Conservation (phyloP, 2,113 vertebrate genomes). For the Spea multiplicata region DNA sequence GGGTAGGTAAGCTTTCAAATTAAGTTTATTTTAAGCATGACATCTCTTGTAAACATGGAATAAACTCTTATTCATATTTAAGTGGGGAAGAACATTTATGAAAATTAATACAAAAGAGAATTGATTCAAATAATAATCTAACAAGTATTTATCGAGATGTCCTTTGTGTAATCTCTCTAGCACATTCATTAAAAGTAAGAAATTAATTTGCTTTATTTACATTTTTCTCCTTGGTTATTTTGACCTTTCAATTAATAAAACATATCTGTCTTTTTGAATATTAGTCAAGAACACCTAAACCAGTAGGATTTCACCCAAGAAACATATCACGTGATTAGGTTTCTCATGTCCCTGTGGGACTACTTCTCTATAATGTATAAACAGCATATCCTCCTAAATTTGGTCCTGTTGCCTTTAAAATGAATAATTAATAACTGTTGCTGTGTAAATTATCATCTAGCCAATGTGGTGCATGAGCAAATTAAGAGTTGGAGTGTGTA, state of each 20-base stretch:
- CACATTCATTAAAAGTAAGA: too few species aligned
- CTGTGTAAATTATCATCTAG: slow-evolving; percentile 33
- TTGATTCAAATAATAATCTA: too few species aligned
- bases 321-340: slow-evolving; percentile 20
- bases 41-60: too few species aligned
- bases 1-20: too few species aligned
- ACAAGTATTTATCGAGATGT: too few species aligned
- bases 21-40: too few species aligned
- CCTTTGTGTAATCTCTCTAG: too few species aligned
- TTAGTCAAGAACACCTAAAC: slow-evolving; percentile 12
- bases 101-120: too few species aligned
- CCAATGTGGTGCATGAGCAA: slow-evolving; percentile 24
- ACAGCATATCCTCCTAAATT: slow-evolving; percentile 4
- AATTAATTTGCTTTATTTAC: too few species aligned
- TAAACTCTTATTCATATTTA: too few species aligned
- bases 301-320: slow-evolving; percentile 2
- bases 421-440: slow-evolving; percentile 35
- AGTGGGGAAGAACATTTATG: too few species aligned
- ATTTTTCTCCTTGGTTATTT: background rate
- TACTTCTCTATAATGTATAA: slow-evolving; percentile 9
- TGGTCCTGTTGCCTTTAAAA: slow-evolving; percentile 33
- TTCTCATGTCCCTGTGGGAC: background rate
- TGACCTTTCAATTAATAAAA: slow-evolving; percentile 14
- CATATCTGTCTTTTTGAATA: slow-evolving; percentile 9
- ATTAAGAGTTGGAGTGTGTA: slow-evolving; percentile 47